Percentiles rank a stretch among this genome's conserved stretches.
These are phyloP conservation scores for Drosophila melanosoma DNA, from an alignment of 2,888 invertebrate species.

Conservation along the genomic window DNA sequence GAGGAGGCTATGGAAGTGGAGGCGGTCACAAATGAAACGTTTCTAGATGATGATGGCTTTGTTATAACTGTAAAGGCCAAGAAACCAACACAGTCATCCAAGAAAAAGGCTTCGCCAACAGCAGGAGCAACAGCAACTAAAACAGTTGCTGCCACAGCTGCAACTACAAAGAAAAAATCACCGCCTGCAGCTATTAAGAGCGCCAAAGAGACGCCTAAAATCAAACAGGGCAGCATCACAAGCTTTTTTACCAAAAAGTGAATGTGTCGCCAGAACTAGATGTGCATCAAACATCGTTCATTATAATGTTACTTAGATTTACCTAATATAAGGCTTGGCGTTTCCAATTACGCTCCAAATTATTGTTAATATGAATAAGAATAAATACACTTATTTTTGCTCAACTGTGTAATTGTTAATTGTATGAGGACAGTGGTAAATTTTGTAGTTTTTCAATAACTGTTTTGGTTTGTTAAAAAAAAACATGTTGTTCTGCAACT, in stretches of 20 bases:
- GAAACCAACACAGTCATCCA: slow-evolving; percentile 48
- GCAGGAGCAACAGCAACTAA: slow-evolving; percentile 27
- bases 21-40: slow-evolving; percentile 72
- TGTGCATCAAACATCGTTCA: slow-evolving; percentile 7
- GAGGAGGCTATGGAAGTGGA: slow-evolving; percentile 35
- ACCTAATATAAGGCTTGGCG: slow-evolving; percentile 4
- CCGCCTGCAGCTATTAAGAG: slow-evolving; percentile 54
- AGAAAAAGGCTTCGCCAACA: slow-evolving; percentile 56
- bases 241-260: slow-evolving; percentile 83
- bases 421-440: background rate
- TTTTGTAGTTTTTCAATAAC: background rate
- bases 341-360: background rate
- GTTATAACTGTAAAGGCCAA: slow-evolving; percentile 81
- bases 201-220: slow-evolving; percentile 68
- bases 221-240: slow-evolving; percentile 82
- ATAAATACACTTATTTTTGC: background rate
- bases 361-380: background rate
- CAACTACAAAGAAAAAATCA: slow-evolving; percentile 62
- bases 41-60: slow-evolving; percentile 83
- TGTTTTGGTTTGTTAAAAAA: background rate
- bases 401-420: background rate
- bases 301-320: background rate
- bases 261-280: slow-evolving; percentile 2
- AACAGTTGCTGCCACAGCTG: slow-evolving; percentile 4
- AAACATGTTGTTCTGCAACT: background rate